Evolutionary conservation across 2,888 invertebrate species (phyloP), one percentile per base, ranked within the genome.

Genomic region (Epirrhoe alternata): DNA sequence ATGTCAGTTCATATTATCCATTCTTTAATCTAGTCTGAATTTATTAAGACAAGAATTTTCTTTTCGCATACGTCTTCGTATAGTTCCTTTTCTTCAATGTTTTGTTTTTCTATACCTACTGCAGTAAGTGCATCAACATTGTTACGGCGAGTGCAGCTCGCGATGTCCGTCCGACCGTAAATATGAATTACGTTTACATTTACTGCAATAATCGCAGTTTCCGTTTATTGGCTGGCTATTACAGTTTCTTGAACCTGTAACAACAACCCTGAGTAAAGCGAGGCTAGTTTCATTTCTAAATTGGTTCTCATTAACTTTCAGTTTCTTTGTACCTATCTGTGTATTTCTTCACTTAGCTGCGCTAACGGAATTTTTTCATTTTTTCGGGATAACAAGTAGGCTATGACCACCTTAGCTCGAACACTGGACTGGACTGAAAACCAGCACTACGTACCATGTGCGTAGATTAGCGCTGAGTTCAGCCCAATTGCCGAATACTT

Each of bases 141-240:
- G 52, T 61, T 68, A 60, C 64, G 62, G 68, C 30, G 58, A 61
- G 73, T 69, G 69, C 68, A 71, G 61, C 53, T 68, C 72, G 69
- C 69, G 66, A 72, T 68, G 71, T 8, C 57, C 68, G 64, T 7
- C 72, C 64, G 71, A 71, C 65, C 67, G 65, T 72, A 61, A 66
- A 63, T 63, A 64, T 60, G 51, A 66, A 71, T 65, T 64, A 69
- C 61, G 35, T 61, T 61, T 70, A 72, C 63, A 69, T 42, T 66
- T 61, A 70, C 61, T 50, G 68, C 64, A 71, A 69, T 70, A 66
- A 69, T 62, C 14, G 33, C 62, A 16, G 59, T 67, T 63, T 67
- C 67, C 63, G 63, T 57, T 67, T 63, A 63, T 56, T 52, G 60
- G 63, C 33, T 52, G 60, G 67, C 30, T 58, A 47, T 58, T 12